A percentile compares a stretch with the other conserved stretches of the same genome.
phyloP scores from a whole-genome alignment of 2,113 vertebrate species.

The Tinamus guttatus region DNA sequence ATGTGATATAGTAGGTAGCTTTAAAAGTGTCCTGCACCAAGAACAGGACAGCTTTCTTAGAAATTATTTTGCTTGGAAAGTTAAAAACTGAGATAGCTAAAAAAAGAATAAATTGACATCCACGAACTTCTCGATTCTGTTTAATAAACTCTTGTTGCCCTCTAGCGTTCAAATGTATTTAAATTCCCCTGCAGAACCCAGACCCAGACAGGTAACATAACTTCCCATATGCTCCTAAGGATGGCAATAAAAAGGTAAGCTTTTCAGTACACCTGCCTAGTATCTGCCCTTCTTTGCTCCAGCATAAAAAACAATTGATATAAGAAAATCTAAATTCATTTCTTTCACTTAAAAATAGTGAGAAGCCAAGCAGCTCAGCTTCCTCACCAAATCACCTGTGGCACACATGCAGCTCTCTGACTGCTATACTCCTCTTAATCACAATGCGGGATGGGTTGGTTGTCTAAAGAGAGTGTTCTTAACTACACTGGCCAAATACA shows the following conservation, averaged over 20 bases:
- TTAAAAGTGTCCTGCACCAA: neutral
- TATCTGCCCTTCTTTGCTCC: neutral
- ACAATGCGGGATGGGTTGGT: rapidly evolving
- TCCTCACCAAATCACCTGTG: neutral
- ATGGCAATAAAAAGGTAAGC: neutral
- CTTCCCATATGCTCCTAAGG: rapidly evolving
- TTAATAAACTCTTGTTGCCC: slow-evolving; percentile 47
- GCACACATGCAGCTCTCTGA: neutral
- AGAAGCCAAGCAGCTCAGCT: neutral
- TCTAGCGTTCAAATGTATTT: slow-evolving; percentile 30
- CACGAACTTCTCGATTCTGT: neutral
- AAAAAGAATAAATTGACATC: neutral
- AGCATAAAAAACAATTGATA: neutral
- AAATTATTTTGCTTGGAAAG: neutral
- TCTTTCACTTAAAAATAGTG: neutral
- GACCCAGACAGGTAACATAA: neutral
- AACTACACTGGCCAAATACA: neutral
- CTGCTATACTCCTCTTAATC: neutral
- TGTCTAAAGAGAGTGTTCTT: neutral
- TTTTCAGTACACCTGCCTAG: neutral
- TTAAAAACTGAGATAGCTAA: neutral
- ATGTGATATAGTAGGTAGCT: neutral
- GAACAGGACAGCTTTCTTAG: neutral
- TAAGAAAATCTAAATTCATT: neutral
- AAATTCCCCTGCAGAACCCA: neutral